Evolutionary conservation across 2,113 vertebrate species (phyloP), one percentile per base, ranked within the genome.

Genomic region (Myodes glareolus): DNA sequence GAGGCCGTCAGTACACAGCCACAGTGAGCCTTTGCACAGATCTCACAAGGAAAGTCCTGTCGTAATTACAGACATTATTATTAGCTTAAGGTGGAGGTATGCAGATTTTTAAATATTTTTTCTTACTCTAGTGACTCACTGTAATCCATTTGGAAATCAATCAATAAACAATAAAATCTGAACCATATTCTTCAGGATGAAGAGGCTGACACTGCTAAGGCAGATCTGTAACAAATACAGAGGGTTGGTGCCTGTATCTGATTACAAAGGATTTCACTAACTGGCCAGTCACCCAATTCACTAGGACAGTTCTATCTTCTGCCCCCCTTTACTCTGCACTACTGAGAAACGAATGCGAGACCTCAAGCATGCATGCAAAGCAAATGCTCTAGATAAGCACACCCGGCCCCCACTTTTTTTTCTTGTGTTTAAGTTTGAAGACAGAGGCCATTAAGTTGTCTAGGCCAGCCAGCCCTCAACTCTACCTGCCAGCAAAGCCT

Each of bases 11-110:
- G 3, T 50, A 36, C 29, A 96, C 7, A 81, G 52, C 23, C 33
- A 67, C 76, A 91, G 47, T 55, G 75, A 97, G n/a, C 52, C 42
- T 42, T 91, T 0, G 29, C 88, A 82, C n/a, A 82, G 70, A 91
- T 90, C 52, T 92, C 86, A 93, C 67, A 97, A 96, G 75, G 92
- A 81, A 93, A 98, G n/a, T 73, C n/a, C 47, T 47, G 90, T 3
- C 75, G 50, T 50, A 86, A 91, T 73, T 90, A 92, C 1, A 92
- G 72, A 90, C 8, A 73, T 42, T 75, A 36, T 42, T 75, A 36
- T 29, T 23, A 84, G 31, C 58, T 16, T 47, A 68, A 92, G 39
- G 13, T 31, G 78, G 39, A 93, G 63, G 29, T 21, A 95, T 36
- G 42, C 61, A 94, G 55, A 89, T 93, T 96, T 90, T 88, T 84